These are phyloP conservation scores for Phaenicophaeus curvirostris DNA, from an alignment of 2,797 vertebrate species.

Conservation along the genomic window DNA sequence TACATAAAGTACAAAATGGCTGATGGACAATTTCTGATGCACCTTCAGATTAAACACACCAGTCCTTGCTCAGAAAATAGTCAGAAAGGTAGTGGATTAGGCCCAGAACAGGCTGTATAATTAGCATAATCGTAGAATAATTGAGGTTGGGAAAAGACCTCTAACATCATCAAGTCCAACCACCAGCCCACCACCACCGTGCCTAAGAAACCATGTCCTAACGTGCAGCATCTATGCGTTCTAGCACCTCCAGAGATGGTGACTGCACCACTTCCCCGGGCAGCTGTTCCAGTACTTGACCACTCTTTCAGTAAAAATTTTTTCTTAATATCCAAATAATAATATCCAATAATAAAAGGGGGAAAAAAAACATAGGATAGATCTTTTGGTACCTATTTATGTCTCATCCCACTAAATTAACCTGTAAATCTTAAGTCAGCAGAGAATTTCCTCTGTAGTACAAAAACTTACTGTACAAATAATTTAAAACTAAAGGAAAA, in stretches of 20 bases:
- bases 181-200: too few relatives aligned
- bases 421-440: neutral
- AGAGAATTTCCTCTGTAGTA: neutral
- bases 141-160: too few relatives aligned
- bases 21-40: neutral
- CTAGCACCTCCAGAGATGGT: too few relatives aligned
- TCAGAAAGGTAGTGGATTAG: neutral
- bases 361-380: neutral
- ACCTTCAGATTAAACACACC: neutral
- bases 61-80: neutral
- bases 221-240: too few relatives aligned
- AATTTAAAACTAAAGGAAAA: neutral
- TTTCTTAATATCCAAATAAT: too few relatives aligned
- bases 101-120: neutral
- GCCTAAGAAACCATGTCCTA: too few relatives aligned
- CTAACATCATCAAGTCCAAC: too few relatives aligned
- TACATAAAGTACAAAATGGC: constrained; percentile 29
- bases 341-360: neutral
- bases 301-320: too few relatives aligned
- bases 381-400: neutral
- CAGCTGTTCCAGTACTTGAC: too few relatives aligned
- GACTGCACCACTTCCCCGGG: too few relatives aligned
- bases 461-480: neutral
- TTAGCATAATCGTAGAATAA: neutral
- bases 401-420: neutral